Evolutionary conservation across 2,113 vertebrate genomes (phyloP).

Genomic region (Arvicanthis niloticus): DNA sequence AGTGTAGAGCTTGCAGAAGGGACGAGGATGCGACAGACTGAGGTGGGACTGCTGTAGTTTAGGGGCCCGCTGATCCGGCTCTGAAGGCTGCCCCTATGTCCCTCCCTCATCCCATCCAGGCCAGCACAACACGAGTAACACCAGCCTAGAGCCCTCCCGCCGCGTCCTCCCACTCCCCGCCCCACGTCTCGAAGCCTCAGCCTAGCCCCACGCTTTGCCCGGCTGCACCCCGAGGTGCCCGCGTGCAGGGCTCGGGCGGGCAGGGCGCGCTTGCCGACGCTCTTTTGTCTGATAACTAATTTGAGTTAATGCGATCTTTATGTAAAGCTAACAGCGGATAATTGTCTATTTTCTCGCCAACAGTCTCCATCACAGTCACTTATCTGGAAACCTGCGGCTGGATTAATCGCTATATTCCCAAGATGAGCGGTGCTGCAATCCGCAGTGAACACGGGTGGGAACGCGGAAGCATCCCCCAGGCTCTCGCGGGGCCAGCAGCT

Average conservation of each 20-base stretch:
- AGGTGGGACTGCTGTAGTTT: too few species aligned
- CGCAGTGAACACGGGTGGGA: not conserved
- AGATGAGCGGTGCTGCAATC: conserved; percentile 83
- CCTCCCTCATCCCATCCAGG: not conserved
- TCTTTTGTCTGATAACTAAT: conserved; percentile 93
- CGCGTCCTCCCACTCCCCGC: not conserved
- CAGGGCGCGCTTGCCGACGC: conserved; percentile 85
- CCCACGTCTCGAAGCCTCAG: not conserved
- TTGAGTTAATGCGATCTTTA: conserved; percentile 94
- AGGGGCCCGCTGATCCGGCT: too few species aligned
- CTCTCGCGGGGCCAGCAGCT: not conserved
- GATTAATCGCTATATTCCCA: conserved; percentile 90
- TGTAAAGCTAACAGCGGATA: conserved; percentile 94
- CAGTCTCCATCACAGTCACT: conserved; percentile 92
- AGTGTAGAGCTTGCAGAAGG: not conserved
- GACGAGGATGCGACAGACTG: too few species aligned
- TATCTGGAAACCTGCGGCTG: conserved; percentile 91
- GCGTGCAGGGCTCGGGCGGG: conserved; percentile 80
- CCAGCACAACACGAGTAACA: not conserved
- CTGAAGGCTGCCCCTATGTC: not conserved
- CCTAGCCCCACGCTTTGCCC: not conserved
- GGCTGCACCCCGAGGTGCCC: conserved; percentile 24
- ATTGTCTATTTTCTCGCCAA: conserved; percentile 94
- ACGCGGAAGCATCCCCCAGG: not conserved
- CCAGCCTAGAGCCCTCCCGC: not conserved